Evolutionary conservation across 1,140 invertebrate genomes (phyloP).

Genomic region (Sycobia sp.): DNA sequence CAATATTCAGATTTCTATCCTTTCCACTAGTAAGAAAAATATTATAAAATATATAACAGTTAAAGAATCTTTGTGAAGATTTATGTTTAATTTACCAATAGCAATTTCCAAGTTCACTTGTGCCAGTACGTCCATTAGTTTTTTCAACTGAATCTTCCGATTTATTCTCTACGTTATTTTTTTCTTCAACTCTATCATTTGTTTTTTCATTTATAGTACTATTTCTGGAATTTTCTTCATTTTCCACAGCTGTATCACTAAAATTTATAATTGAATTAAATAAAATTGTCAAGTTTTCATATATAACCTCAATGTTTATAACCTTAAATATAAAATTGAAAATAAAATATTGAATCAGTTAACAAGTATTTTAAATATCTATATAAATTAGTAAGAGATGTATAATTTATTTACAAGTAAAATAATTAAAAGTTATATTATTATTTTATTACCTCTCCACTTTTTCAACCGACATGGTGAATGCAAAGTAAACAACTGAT

Average conservation of each 20-base stretch:
- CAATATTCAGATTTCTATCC: conserved; percentile 87
- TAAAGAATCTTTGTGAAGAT: neutral
- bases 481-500: too few species aligned
- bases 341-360: neutral
- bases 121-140: conserved; percentile 42
- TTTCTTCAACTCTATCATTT: conserved; percentile 17
- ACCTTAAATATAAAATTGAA: neutral
- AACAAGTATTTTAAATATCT: neutral
- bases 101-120: conserved; percentile 51
- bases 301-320: conserved; percentile 13
- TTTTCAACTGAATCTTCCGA: conserved; percentile 38
- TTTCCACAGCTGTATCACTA: neutral
- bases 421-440: neutral
- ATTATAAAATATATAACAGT: conserved; percentile 4
- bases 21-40: conserved; percentile 72
- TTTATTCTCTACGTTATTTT: conserved; percentile 37
- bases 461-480: conserved; percentile 23
- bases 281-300: neutral
- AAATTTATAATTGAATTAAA: conserved; percentile 9
- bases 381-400: neutral
- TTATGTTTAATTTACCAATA: conserved; percentile 52
- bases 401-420: neutral
- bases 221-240: conserved; percentile 1
- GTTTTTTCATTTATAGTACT: conserved; percentile 7
- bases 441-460: conserved; percentile 22